Base-by-base conservation (phyloP, 2,888 invertebrate genomes). In the Eilema depressum region DNA sequence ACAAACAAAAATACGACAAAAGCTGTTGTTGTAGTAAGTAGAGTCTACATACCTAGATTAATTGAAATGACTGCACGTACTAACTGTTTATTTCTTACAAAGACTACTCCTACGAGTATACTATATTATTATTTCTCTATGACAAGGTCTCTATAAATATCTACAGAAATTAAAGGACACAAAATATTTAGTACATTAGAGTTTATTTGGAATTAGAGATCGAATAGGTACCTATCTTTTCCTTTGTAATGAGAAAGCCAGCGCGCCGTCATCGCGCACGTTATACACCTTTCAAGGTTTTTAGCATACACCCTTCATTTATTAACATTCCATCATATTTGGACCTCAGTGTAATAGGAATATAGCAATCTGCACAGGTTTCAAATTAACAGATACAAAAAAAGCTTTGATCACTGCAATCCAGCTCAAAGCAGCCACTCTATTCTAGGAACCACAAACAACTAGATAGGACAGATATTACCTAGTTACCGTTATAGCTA, bases 401-500 rank as follows among this genome's bases (percentile, higher is more conserved):
- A 57, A 30, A 2, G 8, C 5, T 25, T 33, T 25, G 12, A 17
- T 66, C 23, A 14, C 17, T 33, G 10, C 23, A 65, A 61, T 56
- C 53, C 61, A 33, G n/a, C 23, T 61, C 30, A 12, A 56, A 65
- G 33, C 53, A 62, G 8, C 61, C 66, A 41, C 17, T 56, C 23
- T 23, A n/a, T 3, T n/a, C 41, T 37, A 3, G 25, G 56, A 26
- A 63, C 57, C n/a, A 69, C 69, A 70, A 71, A 70, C 47, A 61
- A 72, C 74, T 70, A 79, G 77, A 83, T 81, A 81, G 76, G 80
- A 76, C 70, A 68, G 74, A 66, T 76, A 78, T 79, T 79, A 77
- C 78, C 67, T 81, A 80, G 76, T 77, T 80, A 80, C 78, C 72
- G 78, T 80, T 78, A 79, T 71, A 79, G 84, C 80, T 70, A 74